Conservation (phyloP, 2,888 invertebrate genomes). For the Nematopogon swammerdamellus region DNA sequence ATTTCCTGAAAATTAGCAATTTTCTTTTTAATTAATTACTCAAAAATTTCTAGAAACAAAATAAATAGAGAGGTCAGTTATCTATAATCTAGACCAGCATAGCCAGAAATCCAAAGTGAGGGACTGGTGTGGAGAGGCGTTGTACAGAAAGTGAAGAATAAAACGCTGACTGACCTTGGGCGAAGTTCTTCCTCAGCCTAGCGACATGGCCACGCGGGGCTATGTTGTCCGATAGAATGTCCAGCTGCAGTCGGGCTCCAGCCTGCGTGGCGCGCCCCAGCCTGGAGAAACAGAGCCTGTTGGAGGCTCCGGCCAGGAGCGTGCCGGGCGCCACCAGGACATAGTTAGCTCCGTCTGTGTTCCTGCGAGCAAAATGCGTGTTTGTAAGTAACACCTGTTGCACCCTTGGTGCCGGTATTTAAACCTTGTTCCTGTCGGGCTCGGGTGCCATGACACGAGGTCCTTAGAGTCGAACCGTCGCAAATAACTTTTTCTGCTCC, state of each 20-base stretch:
- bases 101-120: too few relatives aligned
- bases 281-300: conserved; percentile 37
- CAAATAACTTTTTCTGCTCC: too few relatives aligned
- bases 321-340: conserved; percentile 40
- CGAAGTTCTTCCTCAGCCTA: background rate
- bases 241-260: background rate
- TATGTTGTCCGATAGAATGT: background rate
- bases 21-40: too few relatives aligned
- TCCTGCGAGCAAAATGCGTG: background rate
- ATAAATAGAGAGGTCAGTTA: too few relatives aligned
- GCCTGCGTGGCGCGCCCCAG: conserved; percentile 15
- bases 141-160: too few relatives aligned
- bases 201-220: background rate
- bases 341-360: conserved; percentile 20
- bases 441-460: too few relatives aligned
- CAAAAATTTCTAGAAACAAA: too few relatives aligned
- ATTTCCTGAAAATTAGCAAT: conserved; percentile 38
- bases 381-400: too few relatives aligned
- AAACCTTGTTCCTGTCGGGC: too few relatives aligned
- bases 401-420: background rate
- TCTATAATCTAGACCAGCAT: too few relatives aligned
- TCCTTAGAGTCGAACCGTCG: too few relatives aligned
- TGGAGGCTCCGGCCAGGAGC: conserved; percentile 31
- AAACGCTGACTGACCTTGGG: background rate
- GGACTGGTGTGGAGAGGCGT: too few relatives aligned